A percentile compares a stretch with the other conserved stretches of the same genome.
These are phyloP conservation scores for Apamea sordens DNA, from an alignment of 2,888 invertebrate species.

Conservation along the genomic window DNA sequence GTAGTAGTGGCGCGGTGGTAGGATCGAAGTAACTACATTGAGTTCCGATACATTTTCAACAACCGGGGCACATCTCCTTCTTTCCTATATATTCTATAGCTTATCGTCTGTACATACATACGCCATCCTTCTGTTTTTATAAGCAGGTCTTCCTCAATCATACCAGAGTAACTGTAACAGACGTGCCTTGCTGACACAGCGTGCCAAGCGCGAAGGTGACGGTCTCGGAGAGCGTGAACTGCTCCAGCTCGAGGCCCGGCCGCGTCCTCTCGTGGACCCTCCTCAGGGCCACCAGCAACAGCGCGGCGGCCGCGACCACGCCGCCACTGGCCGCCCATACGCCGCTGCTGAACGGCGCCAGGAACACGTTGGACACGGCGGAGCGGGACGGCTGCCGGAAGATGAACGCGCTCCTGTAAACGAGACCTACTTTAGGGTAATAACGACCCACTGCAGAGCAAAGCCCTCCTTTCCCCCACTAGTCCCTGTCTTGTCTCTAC, in stretches of 20 bases:
- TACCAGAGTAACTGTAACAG: background rate
- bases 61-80: too few species aligned
- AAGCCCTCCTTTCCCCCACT: background rate
- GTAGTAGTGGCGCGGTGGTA: too few species aligned
- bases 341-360: conserved; percentile 90
- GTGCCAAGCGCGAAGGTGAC: conserved; percentile 90
- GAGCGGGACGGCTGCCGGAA: conserved; percentile 92
- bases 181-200: conserved; percentile 91
- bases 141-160: background rate
- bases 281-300: conserved; percentile 69
- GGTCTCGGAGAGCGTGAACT: conserved; percentile 83
- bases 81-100: too few species aligned
- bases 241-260: conserved; percentile 58
- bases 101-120: background rate
- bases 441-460: background rate
- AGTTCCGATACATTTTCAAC: too few species aligned
- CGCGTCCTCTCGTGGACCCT: conserved; percentile 36
- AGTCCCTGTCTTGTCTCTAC: background rate
- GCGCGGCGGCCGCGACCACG: conserved; percentile 69
- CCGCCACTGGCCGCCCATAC: conserved; percentile 88
- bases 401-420: conserved; percentile 88
- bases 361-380: conserved; percentile 91
- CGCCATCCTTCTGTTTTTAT: background rate
- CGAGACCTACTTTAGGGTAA: background rate
- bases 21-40: too few species aligned